Percentiles rank a stretch among this genome's conserved stretches.
Conservation (phyloP, 2,113 vertebrate genomes). For the Albula goreensis region DNA sequence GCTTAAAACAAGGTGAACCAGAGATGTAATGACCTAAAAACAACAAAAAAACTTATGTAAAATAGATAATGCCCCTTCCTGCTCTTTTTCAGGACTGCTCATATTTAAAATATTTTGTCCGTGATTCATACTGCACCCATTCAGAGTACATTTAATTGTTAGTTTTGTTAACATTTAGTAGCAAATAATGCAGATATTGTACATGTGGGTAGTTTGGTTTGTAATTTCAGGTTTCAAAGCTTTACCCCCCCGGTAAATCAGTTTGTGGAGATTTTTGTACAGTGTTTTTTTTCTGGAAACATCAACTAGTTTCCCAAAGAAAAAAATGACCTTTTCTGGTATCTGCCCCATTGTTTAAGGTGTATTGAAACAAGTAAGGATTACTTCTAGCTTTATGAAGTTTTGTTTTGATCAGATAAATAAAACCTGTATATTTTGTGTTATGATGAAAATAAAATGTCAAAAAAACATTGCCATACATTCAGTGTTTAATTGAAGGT, state of each 20-base stretch:
- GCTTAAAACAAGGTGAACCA: conserved; percentile 99
- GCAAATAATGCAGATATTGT: conserved; percentile 21
- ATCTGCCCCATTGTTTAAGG: conserved; percentile 23
- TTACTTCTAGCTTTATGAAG: conserved; percentile 23
- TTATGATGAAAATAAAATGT: conserved; percentile 30
- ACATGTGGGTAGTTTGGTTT: conserved; percentile 26
- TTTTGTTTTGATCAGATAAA: conserved; percentile 29
- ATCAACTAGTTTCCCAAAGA: background rate
- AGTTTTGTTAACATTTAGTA: conserved; percentile 27
- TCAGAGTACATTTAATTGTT: conserved; percentile 9
- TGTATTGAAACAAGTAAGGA: background rate
- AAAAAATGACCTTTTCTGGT: conserved; percentile 18
- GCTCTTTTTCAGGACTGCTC: conserved; percentile 26
- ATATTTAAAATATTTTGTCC: conserved; percentile 17
- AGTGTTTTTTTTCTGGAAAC: conserved; percentile 23
- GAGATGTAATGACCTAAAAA: conserved; percentile 83
- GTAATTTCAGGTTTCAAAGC: conserved; percentile 14
- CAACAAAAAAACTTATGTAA: conserved; percentile 41
- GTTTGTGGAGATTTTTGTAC: conserved; percentile 17
- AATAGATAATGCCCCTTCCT: conserved; percentile 17
- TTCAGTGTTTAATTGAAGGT: too few relatives aligned
- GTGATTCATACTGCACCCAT: conserved; percentile 10
- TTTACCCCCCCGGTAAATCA: background rate
- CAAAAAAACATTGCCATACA: background rate
- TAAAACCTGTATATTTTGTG: conserved; percentile 37